phyloP scores from a whole-genome alignment of 2,113 vertebrate genomes.

The Cyanoramphus novaezelandiae region DNA sequence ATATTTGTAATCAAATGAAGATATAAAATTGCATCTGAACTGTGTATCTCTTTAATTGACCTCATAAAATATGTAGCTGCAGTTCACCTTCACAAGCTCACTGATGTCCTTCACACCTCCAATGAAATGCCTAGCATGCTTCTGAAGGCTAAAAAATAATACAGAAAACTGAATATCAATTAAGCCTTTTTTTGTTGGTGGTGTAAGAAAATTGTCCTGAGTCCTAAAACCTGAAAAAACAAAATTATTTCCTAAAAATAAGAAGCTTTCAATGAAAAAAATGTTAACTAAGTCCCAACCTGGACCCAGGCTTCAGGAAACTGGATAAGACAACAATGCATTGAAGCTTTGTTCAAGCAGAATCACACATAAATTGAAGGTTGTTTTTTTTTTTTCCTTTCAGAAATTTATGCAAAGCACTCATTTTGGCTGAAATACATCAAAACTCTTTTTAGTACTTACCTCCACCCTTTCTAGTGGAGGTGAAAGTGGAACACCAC shows the following conservation, averaged over 20 bases:
- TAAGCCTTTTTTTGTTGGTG: not conserved
- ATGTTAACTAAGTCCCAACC: not conserved
- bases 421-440: not conserved
- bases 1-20: conserved; percentile 6
- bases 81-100: not conserved
- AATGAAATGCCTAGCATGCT: not conserved
- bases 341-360: not conserved
- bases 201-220: not conserved
- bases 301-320: not conserved
- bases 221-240: not conserved
- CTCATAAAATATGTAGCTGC: not conserved
- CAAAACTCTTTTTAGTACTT: not conserved
- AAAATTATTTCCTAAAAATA: not conserved
- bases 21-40: not conserved
- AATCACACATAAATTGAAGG: not conserved
- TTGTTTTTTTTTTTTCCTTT: not conserved
- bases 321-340: not conserved
- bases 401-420: not conserved
- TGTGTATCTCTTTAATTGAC: not conserved
- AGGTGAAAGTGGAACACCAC: not conserved
- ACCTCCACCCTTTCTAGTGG: not conserved
- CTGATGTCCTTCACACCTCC: not conserved
- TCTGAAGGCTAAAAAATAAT: not conserved
- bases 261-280: not conserved
- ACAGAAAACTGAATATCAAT: not conserved